phyloP scores from a whole-genome alignment of 1,140 invertebrate species.

The Zaprionus ghesquierei region DNA sequence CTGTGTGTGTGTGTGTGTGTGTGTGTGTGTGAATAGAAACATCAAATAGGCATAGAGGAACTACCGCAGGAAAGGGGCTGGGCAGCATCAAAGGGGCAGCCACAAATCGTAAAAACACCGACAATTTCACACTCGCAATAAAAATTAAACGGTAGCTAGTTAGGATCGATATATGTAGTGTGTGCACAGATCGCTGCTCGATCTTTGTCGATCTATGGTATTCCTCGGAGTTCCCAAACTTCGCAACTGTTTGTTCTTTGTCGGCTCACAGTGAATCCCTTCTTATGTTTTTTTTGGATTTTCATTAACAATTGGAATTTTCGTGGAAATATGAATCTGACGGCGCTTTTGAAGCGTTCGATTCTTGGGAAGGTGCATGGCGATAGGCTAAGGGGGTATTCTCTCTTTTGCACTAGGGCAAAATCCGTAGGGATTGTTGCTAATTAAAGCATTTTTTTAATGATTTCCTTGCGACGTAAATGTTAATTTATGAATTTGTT shows the following conservation, averaged over 20 bases:
- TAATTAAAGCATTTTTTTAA: constrained; percentile 63
- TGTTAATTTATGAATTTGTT: constrained; percentile 65
- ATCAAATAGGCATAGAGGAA: constrained; percentile 58
- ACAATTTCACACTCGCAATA: constrained; percentile 74
- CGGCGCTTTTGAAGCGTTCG: constrained; percentile 68
- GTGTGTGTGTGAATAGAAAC: constrained; percentile 71
- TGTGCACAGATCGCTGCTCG: constrained; percentile 63
- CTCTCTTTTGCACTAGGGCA: constrained; percentile 11
- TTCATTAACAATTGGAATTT: constrained; percentile 66
- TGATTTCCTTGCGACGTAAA: constrained; percentile 2
- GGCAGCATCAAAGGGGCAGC: constrained; percentile 56
- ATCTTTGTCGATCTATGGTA: neutral
- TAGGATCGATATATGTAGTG: constrained; percentile 62
- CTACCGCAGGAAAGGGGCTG: neutral
- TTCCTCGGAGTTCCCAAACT: constrained; percentile 1
- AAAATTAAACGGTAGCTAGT: constrained; percentile 81
- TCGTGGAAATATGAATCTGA: constrained; percentile 60
- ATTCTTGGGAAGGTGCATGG: neutral
- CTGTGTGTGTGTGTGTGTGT: too few species aligned
- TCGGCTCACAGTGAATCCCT: neutral
- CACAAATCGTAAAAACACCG: constrained; percentile 64
- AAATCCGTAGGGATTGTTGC: constrained; percentile 30
- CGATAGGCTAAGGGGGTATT: constrained; percentile 18
- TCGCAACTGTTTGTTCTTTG: neutral
- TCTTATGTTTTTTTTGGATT: constrained; percentile 48